Conservation (phyloP, 2,888 invertebrate genomes). For the Carterocephalus palaemon region DNA sequence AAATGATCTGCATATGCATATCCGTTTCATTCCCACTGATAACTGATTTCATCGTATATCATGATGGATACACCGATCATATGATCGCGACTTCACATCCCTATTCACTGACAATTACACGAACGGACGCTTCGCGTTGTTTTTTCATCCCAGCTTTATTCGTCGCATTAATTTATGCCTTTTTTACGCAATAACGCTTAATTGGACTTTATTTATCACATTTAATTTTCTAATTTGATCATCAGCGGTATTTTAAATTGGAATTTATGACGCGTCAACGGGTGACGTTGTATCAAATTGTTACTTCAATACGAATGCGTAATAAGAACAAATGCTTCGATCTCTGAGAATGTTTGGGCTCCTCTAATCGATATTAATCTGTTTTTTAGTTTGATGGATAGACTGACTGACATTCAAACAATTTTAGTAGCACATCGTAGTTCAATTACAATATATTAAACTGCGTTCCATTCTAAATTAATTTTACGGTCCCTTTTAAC, state of each 20-base stretch:
- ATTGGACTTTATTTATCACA: constrained; percentile 77
- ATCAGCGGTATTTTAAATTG: constrained; percentile 60
- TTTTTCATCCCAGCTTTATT: constrained; percentile 41
- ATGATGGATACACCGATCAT: constrained; percentile 24
- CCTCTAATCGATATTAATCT: constrained; percentile 32
- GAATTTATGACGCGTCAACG: constrained; percentile 59
- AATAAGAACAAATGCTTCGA: constrained; percentile 67
- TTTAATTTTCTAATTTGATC: constrained; percentile 79
- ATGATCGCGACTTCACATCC: constrained; percentile 36
- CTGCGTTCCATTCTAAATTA: too few species aligned
- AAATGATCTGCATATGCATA: too few species aligned
- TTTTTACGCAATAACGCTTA: constrained; percentile 78
- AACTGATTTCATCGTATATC: constrained; percentile 26
- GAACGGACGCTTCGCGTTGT: constrained; percentile 38
- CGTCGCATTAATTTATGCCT: constrained; percentile 74
- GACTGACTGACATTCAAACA: constrained; percentile 2
- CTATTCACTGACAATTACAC: constrained; percentile 49
- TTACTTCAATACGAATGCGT: constrained; percentile 69
- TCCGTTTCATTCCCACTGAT: too few species aligned
- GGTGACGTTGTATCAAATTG: constrained; percentile 37
- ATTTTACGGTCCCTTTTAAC: too few species aligned
- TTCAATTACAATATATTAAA: too few species aligned
- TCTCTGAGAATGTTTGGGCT: constrained; percentile 24
- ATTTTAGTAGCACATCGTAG: too few species aligned
- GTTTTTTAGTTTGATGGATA: constrained; percentile 27